Percentiles rank a stretch among this genome's conserved stretches.
Conservation (phyloP, 2,113 vertebrate species). For the Candoia aspera region DNA sequence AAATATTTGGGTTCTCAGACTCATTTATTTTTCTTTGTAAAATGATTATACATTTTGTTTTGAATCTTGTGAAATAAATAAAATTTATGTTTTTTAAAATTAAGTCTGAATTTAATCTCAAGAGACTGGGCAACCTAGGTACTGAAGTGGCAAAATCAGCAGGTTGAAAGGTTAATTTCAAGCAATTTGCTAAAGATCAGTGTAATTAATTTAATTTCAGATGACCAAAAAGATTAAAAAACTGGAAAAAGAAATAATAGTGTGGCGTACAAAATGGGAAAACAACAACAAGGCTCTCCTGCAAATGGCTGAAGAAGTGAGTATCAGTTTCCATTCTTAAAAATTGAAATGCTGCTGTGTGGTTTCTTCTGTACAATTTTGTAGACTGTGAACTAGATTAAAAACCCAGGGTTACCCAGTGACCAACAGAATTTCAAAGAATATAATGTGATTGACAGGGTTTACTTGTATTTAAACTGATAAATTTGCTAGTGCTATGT, state of each 20-base stretch:
- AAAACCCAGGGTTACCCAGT: not conserved
- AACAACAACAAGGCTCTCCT: conserved; percentile 97
- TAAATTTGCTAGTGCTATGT: not conserved
- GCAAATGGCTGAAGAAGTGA: conserved; percentile 99
- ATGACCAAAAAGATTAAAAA: conserved; percentile 99
- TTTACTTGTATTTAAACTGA: not conserved
- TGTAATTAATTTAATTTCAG: conserved; percentile 68
- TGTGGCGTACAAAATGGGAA: conserved; percentile 98
- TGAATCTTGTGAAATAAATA: not conserved
- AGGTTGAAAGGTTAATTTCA: not conserved
- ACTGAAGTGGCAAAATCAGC: not conserved
- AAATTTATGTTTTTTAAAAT: not conserved
- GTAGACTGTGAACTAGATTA: not conserved
- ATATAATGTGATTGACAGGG: not conserved
- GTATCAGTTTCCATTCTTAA: conserved; percentile 38
- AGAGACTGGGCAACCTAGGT: not conserved
- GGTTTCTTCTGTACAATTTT: not conserved
- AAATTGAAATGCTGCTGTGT: not conserved
- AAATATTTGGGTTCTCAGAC: not conserved
- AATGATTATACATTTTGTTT: not conserved
- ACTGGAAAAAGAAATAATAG: conserved; percentile 95
- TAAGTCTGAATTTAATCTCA: conserved; percentile 7
- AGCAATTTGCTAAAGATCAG: not conserved
- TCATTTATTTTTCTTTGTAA: not conserved
- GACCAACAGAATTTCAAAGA: not conserved